Conservation (phyloP, 2,113 vertebrate genomes). For the Macquaria australasica region DNA sequence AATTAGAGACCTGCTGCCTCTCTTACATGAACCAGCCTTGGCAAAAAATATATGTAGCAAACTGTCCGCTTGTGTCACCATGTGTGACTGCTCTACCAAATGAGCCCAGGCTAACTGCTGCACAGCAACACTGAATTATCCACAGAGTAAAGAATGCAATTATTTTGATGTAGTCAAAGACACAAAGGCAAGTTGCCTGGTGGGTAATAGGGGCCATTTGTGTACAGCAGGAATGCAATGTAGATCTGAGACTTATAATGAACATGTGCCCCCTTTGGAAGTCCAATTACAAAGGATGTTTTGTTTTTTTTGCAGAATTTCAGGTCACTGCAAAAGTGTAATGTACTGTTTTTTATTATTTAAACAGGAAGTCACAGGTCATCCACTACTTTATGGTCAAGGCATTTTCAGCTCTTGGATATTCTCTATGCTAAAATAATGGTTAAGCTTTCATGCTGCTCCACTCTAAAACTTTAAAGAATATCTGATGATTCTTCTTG, state of each 20-base stretch:
- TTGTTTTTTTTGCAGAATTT: neutral
- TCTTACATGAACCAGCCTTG: neutral
- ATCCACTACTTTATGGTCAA: neutral
- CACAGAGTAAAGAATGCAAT: conserved; percentile 38
- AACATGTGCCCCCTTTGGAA: conserved; percentile 24
- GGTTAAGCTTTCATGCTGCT: neutral
- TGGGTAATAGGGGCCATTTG: conserved; percentile 26
- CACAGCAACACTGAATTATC: conserved; percentile 21
- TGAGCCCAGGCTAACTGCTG: conserved; percentile 10
- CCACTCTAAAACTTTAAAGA: neutral
- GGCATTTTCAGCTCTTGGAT: neutral
- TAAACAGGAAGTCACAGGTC: neutral
- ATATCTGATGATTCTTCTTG: neutral
- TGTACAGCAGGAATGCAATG: neutral
- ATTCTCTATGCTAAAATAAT: neutral
- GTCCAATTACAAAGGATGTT: conserved; percentile 42
- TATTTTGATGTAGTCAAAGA: conserved; percentile 37
- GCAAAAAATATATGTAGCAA: neutral
- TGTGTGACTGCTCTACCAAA: conserved; percentile 6
- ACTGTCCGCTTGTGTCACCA: neutral
- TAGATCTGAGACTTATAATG: conserved; percentile 41
- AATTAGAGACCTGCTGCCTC: neutral
- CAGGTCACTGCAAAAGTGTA: neutral
- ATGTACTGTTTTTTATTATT: neutral
- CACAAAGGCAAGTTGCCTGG: conserved; percentile 37